Conservation (phyloP, 2,888 invertebrate genomes). For the Oxyteleia sp. region DNA sequence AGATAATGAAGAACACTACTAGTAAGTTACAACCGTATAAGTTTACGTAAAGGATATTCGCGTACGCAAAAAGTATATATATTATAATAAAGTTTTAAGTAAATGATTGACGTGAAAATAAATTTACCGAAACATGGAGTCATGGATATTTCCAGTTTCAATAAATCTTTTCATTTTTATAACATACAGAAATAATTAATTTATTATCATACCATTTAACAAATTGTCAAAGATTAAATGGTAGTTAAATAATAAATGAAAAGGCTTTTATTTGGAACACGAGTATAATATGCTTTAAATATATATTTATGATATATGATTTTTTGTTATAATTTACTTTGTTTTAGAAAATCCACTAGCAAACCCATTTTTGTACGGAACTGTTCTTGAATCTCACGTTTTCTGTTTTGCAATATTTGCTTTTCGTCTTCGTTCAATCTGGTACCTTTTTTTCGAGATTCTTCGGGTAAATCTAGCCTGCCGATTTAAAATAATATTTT, state of each 20-base stretch:
- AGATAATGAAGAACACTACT: slow-evolving; percentile 38
- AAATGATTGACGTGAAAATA: too few species aligned
- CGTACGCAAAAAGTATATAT: too few species aligned
- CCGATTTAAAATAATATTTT: not conserved
- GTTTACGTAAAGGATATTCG: too few species aligned
- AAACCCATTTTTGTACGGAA: not conserved
- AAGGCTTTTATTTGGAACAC: too few species aligned
- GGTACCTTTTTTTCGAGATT: slow-evolving; percentile 2
- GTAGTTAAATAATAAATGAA: too few species aligned
- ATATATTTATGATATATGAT: too few species aligned
- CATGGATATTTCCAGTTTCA: too few species aligned
- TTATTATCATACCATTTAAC: not conserved
- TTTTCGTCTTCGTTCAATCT: not conserved
- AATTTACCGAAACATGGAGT: too few species aligned
- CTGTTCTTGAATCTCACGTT: not conserved
- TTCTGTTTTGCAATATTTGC: not conserved
- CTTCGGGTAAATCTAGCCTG: not conserved
- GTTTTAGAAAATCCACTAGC: not conserved
- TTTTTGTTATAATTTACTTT: not conserved
- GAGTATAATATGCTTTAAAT: too few species aligned
- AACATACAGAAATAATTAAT: not conserved
- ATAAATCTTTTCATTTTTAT: not conserved
- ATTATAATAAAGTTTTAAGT: too few species aligned
- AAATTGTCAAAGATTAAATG: too few species aligned
- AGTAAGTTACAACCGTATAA: slow-evolving; percentile 10